A percentile compares a stretch with the other conserved stretches of the same genome.
These are phyloP conservation scores for Salvelinus fontinalis DNA, from an alignment of 2,113 vertebrate genomes.

Conservation along the genomic window DNA sequence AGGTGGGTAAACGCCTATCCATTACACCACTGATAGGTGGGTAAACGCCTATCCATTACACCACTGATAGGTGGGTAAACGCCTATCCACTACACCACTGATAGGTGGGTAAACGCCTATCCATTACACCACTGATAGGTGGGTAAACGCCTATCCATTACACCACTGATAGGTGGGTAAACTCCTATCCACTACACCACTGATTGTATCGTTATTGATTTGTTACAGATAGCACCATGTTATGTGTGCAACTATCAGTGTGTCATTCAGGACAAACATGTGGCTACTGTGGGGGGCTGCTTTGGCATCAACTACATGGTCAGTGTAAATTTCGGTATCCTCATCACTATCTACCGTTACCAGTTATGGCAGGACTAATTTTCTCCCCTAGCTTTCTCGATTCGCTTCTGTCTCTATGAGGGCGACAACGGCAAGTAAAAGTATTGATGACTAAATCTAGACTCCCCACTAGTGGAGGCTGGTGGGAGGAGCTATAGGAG, in stretches of 20 bases:
- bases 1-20: too few species aligned
- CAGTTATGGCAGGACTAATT: background rate
- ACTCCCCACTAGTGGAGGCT: background rate
- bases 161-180: too few species aligned
- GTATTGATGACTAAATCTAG: background rate
- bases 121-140: too few species aligned
- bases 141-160: too few species aligned
- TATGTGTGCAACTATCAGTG: background rate
- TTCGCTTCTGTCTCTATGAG: slow-evolving; percentile 20
- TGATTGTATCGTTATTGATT: background rate
- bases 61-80: too few species aligned
- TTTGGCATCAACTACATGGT: background rate
- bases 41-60: too few species aligned
- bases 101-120: too few species aligned
- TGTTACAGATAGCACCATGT: background rate
- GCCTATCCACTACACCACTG: too few species aligned
- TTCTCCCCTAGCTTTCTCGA: slow-evolving; percentile 13
- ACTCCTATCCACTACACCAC: background rate
- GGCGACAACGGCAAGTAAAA: slow-evolving; percentile 34
- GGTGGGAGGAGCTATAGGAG: too few species aligned
- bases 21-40: too few species aligned
- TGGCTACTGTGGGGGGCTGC: background rate
- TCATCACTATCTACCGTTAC: background rate
- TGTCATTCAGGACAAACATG: background rate
- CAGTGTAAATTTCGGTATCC: background rate